Evolutionary conservation across 2,888 invertebrate species (phyloP).

Genomic region (Lamellibrachia columna): DNA sequence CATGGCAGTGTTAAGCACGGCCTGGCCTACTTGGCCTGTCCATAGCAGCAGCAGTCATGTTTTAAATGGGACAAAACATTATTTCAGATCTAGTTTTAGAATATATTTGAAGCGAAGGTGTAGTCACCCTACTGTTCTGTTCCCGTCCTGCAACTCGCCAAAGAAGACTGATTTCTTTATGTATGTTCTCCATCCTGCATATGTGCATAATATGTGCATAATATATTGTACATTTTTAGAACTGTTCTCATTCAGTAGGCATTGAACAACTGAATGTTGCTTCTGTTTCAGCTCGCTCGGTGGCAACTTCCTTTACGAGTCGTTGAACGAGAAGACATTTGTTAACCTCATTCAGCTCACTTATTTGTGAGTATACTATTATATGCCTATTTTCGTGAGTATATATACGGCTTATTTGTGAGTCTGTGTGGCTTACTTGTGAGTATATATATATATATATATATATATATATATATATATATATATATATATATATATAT

Average conservation of each 20-base stretch:
- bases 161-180: too few species aligned
- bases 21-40: too few species aligned
- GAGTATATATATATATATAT: background rate
- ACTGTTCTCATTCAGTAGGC: background rate
- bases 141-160: too few species aligned
- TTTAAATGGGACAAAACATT: too few species aligned
- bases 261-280: background rate
- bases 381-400: background rate
- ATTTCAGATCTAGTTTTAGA: too few species aligned
- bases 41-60: too few species aligned
- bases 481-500: too few species aligned
- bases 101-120: too few species aligned
- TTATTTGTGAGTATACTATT: slow-evolving; percentile 18
- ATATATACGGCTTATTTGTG: background rate
- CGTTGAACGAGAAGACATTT: slow-evolving; percentile 28
- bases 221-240: too few species aligned
- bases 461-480: background rate
- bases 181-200: too few species aligned
- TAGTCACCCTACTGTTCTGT: too few species aligned
- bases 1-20: too few species aligned
- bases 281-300: slow-evolving; percentile 48
- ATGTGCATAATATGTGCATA: background rate
- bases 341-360: background rate
- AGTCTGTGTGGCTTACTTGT: background rate
- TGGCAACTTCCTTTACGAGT: slow-evolving; percentile 47